Evolutionary conservation across 2,888 invertebrate species (phyloP).

Genomic region (Rhimphoctona megacephalus): DNA sequence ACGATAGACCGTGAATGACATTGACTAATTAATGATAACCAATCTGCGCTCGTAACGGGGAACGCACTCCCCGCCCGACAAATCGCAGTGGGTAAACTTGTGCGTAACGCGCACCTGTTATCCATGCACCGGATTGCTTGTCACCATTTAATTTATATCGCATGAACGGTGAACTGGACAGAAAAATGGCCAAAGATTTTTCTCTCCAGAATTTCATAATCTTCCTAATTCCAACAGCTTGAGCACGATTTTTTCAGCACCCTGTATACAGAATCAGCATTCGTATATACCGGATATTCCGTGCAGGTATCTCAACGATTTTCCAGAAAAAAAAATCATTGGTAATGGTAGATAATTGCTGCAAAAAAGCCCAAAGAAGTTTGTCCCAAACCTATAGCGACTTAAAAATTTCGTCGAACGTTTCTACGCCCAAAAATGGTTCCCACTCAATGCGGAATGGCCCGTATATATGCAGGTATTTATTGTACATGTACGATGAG

Average conservation of each 20-base stretch:
- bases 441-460: neutral
- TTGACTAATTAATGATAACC: too few species aligned
- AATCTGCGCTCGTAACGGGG: too few species aligned
- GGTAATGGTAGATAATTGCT: neutral
- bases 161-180: neutral
- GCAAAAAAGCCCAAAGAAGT: neutral
- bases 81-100: neutral
- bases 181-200: neutral
- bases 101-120: neutral
- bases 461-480: slow-evolving; percentile 7
- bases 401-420: neutral
- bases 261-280: neutral
- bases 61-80: neutral
- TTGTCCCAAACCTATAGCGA: neutral
- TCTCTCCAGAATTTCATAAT: neutral
- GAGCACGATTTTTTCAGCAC: neutral
- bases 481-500: slow-evolving; percentile 4
- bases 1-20: too few species aligned
- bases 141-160: neutral
- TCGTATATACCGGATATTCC: neutral
- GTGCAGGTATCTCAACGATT: neutral
- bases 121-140: too few species aligned
- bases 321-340: neutral
- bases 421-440: slow-evolving; percentile 6
- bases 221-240: neutral